These are phyloP conservation scores for Dryococelus australis DNA, from an alignment of 2,888 invertebrate genomes.

Conservation along the genomic window DNA sequence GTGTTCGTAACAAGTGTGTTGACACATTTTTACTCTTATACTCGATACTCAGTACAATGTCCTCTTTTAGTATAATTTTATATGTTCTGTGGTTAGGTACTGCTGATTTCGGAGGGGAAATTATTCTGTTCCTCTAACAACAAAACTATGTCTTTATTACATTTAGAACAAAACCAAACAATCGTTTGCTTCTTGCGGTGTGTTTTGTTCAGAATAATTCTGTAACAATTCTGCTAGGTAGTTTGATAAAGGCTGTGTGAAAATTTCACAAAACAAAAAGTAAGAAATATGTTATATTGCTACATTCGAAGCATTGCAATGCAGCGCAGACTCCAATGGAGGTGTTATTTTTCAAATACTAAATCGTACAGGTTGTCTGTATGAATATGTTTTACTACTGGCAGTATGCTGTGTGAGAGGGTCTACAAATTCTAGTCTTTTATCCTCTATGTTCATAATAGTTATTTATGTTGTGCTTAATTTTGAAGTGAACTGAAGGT, in stretches of 20 bases:
- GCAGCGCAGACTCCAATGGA: neutral
- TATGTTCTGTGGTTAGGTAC: neutral
- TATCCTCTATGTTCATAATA: neutral
- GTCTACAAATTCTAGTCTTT: constrained; percentile 11
- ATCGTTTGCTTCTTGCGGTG: neutral
- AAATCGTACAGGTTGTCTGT: neutral
- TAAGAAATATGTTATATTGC: neutral
- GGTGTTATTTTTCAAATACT: neutral
- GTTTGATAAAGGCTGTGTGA: neutral
- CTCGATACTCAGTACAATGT: neutral
- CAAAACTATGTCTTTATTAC: neutral
- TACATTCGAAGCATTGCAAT: neutral
- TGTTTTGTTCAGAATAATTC: neutral
- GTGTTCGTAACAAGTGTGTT: neutral
- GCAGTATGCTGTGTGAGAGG: neutral
- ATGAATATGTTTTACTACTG: neutral
- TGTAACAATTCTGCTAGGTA: neutral
- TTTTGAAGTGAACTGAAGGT: constrained; percentile 16
- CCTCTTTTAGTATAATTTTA: neutral
- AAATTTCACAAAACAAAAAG: neutral
- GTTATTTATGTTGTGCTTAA: neutral
- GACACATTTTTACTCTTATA: neutral
- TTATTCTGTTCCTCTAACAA: neutral
- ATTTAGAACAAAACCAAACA: neutral
- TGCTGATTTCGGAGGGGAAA: neutral